phyloP scores from a whole-genome alignment of 2,888 invertebrate species.

The Aphidoletes aphidimyza region DNA sequence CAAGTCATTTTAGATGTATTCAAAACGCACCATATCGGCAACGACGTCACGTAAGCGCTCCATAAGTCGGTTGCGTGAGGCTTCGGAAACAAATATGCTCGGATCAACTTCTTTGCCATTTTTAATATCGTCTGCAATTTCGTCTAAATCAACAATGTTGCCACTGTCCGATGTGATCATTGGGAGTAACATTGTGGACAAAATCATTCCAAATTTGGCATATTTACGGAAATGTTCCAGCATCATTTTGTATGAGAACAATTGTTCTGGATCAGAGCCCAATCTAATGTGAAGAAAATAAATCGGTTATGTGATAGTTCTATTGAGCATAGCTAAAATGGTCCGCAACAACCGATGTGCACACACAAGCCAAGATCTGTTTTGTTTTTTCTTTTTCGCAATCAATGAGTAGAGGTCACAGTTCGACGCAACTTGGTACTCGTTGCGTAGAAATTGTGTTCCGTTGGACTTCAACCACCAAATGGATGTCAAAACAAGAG shows the following conservation, averaged over 20 bases:
- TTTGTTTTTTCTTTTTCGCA: too few relatives aligned
- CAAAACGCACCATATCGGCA: neutral
- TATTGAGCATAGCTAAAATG: too few relatives aligned
- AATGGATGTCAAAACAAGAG: neutral
- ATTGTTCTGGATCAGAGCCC: neutral
- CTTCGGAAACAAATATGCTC: neutral
- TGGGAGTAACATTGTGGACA: slow-evolving; percentile 62
- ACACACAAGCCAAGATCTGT: too few relatives aligned
- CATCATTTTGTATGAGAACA: neutral
- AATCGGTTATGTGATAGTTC: too few relatives aligned
- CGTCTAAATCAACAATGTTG: neutral
- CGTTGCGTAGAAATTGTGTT: too few relatives aligned
- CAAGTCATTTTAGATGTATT: neutral
- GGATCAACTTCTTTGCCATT: neutral
- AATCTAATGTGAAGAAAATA: too few relatives aligned
- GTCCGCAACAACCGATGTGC: too few relatives aligned
- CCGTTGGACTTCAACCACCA: too few relatives aligned
- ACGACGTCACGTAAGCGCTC: neutral
- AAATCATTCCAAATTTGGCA: slow-evolving; percentile 61
- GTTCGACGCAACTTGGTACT: too few relatives aligned
- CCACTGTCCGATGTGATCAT: neutral
- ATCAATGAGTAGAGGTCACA: too few relatives aligned
- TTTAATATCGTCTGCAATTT: neutral
- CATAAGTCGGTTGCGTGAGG: neutral
- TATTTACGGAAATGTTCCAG: slow-evolving; percentile 61